Evolutionary conservation across 2,113 vertebrate genomes (phyloP).

Genomic region (Potamarius usumacintae): DNA sequence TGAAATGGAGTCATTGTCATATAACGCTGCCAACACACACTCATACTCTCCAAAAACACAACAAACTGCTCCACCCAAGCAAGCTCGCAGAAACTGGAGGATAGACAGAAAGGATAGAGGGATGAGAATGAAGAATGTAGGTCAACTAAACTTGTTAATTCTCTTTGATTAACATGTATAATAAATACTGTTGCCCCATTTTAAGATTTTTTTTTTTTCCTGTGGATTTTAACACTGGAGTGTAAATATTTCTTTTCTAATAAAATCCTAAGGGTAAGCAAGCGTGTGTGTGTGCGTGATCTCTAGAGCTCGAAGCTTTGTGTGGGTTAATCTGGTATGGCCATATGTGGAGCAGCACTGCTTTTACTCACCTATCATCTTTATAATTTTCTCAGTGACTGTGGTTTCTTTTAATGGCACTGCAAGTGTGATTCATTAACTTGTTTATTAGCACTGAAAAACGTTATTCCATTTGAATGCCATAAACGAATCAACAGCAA

Average conservation of each 20-base stretch:
- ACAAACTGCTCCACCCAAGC: constrained; percentile 27
- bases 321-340: background rate
- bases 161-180: background rate
- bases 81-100: background rate
- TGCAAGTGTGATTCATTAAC: constrained; percentile 50
- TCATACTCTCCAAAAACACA: constrained; percentile 32
- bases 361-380: constrained; percentile 40
- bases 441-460: constrained; percentile 47
- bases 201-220: background rate
- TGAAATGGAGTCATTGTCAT: constrained; percentile 27
- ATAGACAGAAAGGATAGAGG: background rate
- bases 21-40: background rate
- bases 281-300: background rate
- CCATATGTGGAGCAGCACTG: constrained; percentile 38
- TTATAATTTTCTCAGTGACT: constrained; percentile 44
- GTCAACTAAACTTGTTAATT: background rate
- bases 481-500: constrained; percentile 31
- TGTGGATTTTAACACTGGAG: constrained; percentile 24
- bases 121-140: background rate
- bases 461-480: constrained; percentile 37
- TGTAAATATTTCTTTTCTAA: constrained; percentile 44
- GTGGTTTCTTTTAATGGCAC: constrained; percentile 45
- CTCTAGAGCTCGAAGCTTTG: background rate
- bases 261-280: constrained; percentile 32
- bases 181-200: background rate